Conservation (phyloP, 2,888 invertebrate species). For the Noctua janthe region DNA sequence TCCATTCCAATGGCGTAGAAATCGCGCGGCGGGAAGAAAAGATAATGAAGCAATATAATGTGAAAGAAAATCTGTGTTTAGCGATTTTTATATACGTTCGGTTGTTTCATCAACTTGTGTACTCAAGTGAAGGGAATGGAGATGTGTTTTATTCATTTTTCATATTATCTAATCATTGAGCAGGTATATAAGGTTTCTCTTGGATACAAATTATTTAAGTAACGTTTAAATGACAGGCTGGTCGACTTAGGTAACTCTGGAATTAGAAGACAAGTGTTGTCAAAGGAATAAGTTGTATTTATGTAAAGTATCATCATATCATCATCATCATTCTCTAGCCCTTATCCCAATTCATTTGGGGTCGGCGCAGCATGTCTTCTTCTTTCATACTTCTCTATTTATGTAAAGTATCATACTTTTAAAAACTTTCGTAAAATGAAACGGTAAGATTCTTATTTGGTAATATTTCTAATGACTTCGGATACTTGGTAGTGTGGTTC, state of each 20-base stretch:
- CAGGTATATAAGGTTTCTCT: not conserved
- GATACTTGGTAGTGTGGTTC: not conserved
- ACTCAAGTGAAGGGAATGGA: conserved; percentile 31
- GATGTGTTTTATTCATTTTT: conserved; percentile 36
- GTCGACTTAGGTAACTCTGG: not conserved
- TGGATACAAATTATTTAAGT: not conserved
- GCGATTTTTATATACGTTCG: conserved; percentile 30
- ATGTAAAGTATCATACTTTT: no score
- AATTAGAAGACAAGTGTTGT: not conserved
- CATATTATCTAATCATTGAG: conserved; percentile 11
- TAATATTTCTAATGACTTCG: not conserved
- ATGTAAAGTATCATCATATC: no score
- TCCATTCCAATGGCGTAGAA: conserved; percentile 53
- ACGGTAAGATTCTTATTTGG: not conserved
- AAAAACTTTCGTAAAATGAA: not conserved
- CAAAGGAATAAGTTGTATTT: no score
- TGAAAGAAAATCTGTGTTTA: conserved; percentile 45
- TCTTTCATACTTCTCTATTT: no score
- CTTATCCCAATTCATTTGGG: no score
- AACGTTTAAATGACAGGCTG: not conserved
- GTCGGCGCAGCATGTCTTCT: no score
- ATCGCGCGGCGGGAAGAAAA: conserved; percentile 30
- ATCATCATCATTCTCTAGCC: no score
- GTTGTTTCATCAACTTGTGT: conserved; percentile 52
- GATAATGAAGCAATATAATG: conserved; percentile 54